Conservation (phyloP, 2,888 invertebrate species). For the Xestia rhomboidea region DNA sequence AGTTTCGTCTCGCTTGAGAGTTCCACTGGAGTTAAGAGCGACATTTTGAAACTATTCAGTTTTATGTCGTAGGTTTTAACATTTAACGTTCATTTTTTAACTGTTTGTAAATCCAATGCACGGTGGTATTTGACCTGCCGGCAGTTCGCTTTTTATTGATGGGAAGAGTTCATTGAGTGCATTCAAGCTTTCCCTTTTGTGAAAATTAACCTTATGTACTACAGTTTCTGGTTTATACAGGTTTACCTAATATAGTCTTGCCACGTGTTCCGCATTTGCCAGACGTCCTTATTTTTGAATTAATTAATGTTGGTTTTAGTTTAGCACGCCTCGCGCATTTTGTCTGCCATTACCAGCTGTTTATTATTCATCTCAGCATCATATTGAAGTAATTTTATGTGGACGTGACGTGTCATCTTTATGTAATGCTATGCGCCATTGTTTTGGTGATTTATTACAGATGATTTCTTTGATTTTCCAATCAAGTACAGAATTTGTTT, state of each 20-base stretch:
- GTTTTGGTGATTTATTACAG: constrained; percentile 18
- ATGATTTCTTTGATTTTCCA: background rate
- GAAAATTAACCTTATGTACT: background rate
- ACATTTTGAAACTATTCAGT: constrained; percentile 3
- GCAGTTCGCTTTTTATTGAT: background rate
- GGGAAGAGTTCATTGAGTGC: background rate
- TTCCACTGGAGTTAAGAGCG: background rate
- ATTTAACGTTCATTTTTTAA: background rate
- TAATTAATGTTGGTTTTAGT: constrained; percentile 39
- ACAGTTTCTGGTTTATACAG: background rate
- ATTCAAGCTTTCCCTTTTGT: background rate
- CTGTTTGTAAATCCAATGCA: background rate
- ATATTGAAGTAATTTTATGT: background rate
- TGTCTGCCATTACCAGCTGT: constrained; percentile 5
- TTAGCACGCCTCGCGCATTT: constrained; percentile 7
- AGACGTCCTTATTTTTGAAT: constrained; percentile 18
- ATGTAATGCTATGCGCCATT: constrained; percentile 9
- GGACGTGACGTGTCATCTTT: constrained; percentile 2
- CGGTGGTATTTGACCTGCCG: background rate
- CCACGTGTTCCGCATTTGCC: constrained; percentile 20
- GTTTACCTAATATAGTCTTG: constrained; percentile 4
- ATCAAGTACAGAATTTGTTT: background rate
- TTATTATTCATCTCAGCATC: constrained; percentile 30
- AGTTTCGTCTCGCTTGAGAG: background rate
- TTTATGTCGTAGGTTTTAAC: background rate